Conservation (phyloP, 2,888 invertebrate species). For the Pantelozetes paolii region DNA sequence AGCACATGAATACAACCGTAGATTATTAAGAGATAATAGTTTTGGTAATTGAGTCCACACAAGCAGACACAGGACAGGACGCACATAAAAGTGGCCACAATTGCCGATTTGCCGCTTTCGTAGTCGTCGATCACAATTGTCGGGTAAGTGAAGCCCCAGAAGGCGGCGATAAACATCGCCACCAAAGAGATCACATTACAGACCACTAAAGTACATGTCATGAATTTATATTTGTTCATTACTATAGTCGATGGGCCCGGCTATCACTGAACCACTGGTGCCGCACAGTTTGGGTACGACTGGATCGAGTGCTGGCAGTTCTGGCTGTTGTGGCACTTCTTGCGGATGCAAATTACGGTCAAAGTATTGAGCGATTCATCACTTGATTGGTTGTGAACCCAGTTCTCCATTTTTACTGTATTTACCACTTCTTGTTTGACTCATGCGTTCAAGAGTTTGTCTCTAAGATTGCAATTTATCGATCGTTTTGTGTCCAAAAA, state of each 20-base stretch:
- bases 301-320: background rate
- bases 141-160: conserved; percentile 42
- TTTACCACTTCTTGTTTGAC: conserved; percentile 33
- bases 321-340: background rate
- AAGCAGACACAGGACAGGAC: conserved; percentile 28
- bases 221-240: conserved; percentile 40
- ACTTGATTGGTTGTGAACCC: conserved; percentile 18
- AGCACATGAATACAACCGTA: conserved; percentile 37
- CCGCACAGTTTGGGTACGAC: background rate
- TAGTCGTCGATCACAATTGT: conserved; percentile 37
- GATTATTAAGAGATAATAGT: conserved; percentile 40
- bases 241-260: background rate
- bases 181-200: conserved; percentile 40
- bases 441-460: conserved; percentile 14
- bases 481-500: conserved; percentile 14
- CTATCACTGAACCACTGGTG: background rate
- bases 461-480: conserved; percentile 36
- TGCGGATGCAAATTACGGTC: background rate
- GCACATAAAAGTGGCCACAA: conserved; percentile 41
- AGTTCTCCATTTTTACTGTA: conserved; percentile 32
- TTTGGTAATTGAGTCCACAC: conserved; percentile 42
- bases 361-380: conserved; percentile 9
- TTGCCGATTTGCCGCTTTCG: conserved; percentile 41
- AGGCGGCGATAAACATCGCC: conserved; percentile 42
- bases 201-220: conserved; percentile 41